Percentiles rank a stretch among this genome's conserved stretches.
Evolutionary conservation across 2,888 invertebrate species (phyloP).

Genomic region (Watsonalla binaria): DNA sequence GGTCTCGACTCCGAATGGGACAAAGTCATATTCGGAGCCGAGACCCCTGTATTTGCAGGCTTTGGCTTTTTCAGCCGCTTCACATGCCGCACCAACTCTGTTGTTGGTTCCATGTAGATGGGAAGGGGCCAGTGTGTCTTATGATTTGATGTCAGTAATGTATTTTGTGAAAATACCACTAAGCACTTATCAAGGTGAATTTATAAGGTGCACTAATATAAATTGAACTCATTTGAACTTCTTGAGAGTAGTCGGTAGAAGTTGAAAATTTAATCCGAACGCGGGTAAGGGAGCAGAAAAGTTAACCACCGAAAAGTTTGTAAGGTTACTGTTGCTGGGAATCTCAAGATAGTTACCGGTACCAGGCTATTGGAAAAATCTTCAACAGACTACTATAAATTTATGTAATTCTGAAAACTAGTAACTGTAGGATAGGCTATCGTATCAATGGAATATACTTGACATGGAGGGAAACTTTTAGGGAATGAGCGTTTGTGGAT

Average conservation of each 20-base stretch:
- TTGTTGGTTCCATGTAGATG: too few species aligned
- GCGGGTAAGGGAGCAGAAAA: conserved; percentile 63
- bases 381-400: not conserved
- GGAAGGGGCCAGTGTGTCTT: not conserved
- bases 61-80: too few species aligned
- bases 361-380: not conserved
- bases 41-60: too few species aligned
- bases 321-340: conserved; percentile 13
- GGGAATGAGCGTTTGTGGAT: too few species aligned
- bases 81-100: too few species aligned
- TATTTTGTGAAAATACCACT: conserved; percentile 15
- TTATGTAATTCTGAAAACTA: not conserved
- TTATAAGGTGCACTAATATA: conserved; percentile 43
- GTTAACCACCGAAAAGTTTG: conserved; percentile 62
- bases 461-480: too few species aligned
- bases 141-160: conserved; percentile 2
- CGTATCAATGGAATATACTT: too few species aligned
- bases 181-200: conserved; percentile 28
- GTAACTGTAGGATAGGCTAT: too few species aligned
- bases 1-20: too few species aligned
- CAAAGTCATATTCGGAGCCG: too few species aligned
- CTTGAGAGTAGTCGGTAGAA: conserved; percentile 60
- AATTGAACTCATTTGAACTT: conserved; percentile 64
- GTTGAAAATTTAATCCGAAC: conserved; percentile 69
- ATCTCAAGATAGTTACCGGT: not conserved